Base-by-base conservation (phyloP, 2,797 vertebrate species). In the Macropodus opercularis region DNA sequence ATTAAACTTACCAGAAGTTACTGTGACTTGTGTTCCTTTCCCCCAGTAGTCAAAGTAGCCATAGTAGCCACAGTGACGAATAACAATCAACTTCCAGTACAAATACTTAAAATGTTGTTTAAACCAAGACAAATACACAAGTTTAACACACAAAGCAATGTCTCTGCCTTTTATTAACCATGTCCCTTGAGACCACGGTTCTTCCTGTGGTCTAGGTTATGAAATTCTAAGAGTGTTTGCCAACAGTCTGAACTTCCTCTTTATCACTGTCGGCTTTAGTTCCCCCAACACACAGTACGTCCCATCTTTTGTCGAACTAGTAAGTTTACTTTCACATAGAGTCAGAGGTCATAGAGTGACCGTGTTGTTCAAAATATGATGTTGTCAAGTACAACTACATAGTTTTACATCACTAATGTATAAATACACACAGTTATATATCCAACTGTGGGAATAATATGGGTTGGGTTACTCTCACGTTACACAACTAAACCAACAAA, bases 21-120 rank as follows among this genome's bases (percentile, higher is more conserved):
- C 81, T 3, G 87, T 91, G 63, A 91, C 87, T 78, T 72, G 56
- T 13, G 87, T 91, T 14, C 89, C 90, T 87, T 88, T 81, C 0
- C 89, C 88, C 84, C 81, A 88, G 83, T 80, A 89, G 80, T 90
- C 87, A 19, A 88, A 87, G 72, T 87, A 85, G 32, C 0, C 0
- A 5, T 87, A 85, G 31, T 0, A 0, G 4, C 81, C 85, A 91
- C 87, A 76, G 61, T 83, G 63, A 57, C 19, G 27, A n/a, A 47
- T 53, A 38, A 22, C 39, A 57, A 9, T 39, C 19, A 40, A 27
- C 19, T 43, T 57, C 29, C 56, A 57, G 26, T 70, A 73, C 72
- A 82, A 79, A 85, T 74, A 81, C 58, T 14, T 29, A 9, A 38
- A 27, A 3, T 19, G 32, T 23, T n/a, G 40, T 43, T 46, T 41